Evolutionary conservation across 2,113 vertebrate genomes (phyloP).

Genomic region (Chunga burmeisteri): DNA sequence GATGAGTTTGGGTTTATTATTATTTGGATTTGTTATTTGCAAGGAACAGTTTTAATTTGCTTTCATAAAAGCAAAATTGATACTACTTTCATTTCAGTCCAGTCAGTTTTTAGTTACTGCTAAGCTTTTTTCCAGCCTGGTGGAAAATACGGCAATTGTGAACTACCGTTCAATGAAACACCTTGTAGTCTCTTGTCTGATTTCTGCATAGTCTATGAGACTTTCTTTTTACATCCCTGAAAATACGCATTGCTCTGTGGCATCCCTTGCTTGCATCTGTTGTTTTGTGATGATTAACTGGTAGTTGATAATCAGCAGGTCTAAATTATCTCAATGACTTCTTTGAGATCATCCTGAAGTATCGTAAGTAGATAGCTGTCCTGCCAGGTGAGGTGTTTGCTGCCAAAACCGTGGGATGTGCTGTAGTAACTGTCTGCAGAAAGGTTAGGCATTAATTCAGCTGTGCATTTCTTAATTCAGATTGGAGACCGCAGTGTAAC

Average conservation of each 20-base stretch:
- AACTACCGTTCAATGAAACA: background rate
- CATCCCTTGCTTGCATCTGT: background rate
- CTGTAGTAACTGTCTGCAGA: background rate
- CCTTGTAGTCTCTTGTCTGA: background rate
- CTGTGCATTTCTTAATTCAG: background rate
- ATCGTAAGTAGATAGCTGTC: background rate
- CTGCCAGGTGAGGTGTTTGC: background rate
- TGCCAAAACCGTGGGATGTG: background rate
- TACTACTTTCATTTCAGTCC: background rate
- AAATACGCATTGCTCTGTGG: background rate
- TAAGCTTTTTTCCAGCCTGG: background rate
- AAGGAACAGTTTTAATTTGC: background rate
- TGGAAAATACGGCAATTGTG: background rate
- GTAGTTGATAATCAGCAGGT: background rate
- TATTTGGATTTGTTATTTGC: background rate
- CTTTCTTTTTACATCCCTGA: background rate
- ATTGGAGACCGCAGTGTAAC: background rate
- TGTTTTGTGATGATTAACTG: background rate
- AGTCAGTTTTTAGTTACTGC: background rate
- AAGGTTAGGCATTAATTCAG: background rate
- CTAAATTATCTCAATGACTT: background rate
- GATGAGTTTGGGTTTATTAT: background rate
- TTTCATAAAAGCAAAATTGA: background rate
- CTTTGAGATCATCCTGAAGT: background rate
- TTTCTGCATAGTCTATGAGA: background rate